These are phyloP conservation scores for Triplophysa tibetana DNA, from an alignment of 2,113 vertebrate genomes.

Conservation along the genomic window DNA sequence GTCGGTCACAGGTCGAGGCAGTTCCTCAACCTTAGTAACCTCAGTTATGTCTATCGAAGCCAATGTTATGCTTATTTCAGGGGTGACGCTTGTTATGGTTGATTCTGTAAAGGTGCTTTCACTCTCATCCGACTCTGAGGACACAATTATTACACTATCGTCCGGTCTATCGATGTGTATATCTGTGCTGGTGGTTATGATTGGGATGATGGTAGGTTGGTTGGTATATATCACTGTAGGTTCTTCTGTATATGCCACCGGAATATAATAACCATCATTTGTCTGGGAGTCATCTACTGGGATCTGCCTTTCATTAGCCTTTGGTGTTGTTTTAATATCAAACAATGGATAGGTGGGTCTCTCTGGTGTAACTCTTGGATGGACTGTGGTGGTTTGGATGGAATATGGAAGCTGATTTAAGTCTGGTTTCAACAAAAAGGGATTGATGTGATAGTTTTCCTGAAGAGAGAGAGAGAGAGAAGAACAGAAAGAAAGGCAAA, in stretches of 20 bases:
- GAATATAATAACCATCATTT: neutral
- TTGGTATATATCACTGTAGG: slow-evolving; percentile 9
- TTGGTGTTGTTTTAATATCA: slow-evolving; percentile 51
- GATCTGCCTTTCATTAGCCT: slow-evolving; percentile 2
- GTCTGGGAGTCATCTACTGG: slow-evolving; percentile 20
- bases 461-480: slow-evolving; percentile 42
- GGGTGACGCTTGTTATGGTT: neutral
- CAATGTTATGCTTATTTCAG: slow-evolving; percentile 48
- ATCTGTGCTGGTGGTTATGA: neutral
- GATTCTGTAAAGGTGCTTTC: slow-evolving; percentile 3
- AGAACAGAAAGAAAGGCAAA: neutral
- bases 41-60: neutral
- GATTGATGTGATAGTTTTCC: slow-evolving; percentile 55
- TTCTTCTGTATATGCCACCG: slow-evolving; percentile 19
- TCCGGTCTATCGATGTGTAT: slow-evolving; percentile 3
- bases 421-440: slow-evolving; percentile 52
- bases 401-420: slow-evolving; percentile 46
- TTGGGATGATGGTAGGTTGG: neutral
- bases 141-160: neutral
- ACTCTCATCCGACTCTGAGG: slow-evolving; percentile 3
- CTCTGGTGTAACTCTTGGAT: slow-evolving; percentile 30
- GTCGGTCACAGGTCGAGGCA: slow-evolving; percentile 51
- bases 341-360: slow-evolving; percentile 7
- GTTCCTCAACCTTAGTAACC: slow-evolving; percentile 46
- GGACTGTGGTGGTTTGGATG: slow-evolving; percentile 41